Base-by-base conservation (phyloP, 2,888 invertebrate species). In the Priocnemis perturbator region DNA sequence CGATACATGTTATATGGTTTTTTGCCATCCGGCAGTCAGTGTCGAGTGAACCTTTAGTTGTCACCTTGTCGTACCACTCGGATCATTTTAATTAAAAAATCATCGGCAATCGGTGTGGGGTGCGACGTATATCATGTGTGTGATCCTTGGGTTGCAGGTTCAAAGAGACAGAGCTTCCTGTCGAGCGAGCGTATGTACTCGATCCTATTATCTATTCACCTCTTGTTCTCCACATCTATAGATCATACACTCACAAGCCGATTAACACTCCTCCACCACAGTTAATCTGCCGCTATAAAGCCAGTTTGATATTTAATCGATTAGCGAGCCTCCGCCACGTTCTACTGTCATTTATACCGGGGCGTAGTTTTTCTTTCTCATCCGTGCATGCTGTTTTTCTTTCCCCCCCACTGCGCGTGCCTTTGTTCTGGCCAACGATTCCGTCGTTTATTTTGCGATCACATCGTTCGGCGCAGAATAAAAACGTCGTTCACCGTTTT, bases 181-280 rank as follows among this genome's bases (percentile, higher is more conserved):
- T 94, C 93, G 95, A 95, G 91, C 92, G 94, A 94, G 93, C 94
- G 94, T 94, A 94, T 92, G 95, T 95, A 95, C 91, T 89, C 89
- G 88, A 89, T 90, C 89, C 88, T 88, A 86, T 86, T 88, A 87
- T 90, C 83, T 90, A 86, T 88, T 88, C 83, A 66, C 61, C 81
- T 79, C 75, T 78, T 75, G 77, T 69, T 79, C 69, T 78, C 73
- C 69, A 67, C 80, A 77, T 66, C 65, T 69, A 48, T 69, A 47
- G 37, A 71, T 47, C 26, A 68, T 50, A 75, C 77, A 81, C 76
- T 75, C 74, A 65, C 47, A 72, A 78, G 64, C 63, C 67, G 71
- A 77, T 67, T 74, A 75, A 79, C 81, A 82, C 74, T 19, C 78
- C 73, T 67, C 58, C 71, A 69, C 71, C 68, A 69, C 67, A 66